These are phyloP conservation scores for Gallinago media DNA, from an alignment of 2,113 vertebrate genomes.

Conservation along the genomic window DNA sequence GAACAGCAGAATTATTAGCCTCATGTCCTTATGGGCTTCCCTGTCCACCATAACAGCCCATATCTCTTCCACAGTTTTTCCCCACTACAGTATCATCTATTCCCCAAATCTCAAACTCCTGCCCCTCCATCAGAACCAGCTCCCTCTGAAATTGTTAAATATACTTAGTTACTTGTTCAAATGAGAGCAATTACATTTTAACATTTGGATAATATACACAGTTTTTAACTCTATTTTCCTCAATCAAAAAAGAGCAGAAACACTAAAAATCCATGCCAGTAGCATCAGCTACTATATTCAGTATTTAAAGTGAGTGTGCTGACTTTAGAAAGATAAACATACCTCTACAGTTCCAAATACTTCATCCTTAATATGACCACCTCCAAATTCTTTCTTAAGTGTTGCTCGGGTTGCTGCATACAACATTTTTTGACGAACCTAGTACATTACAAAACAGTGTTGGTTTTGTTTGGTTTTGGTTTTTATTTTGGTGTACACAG, in stretches of 20 bases:
- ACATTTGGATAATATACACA: background rate
- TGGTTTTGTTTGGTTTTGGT: background rate
- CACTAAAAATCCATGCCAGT: background rate
- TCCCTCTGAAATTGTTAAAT: background rate
- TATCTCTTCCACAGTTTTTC: background rate
- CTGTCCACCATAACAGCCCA: background rate
- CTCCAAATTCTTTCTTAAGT: constrained; percentile 97
- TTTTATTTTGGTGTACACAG: background rate
- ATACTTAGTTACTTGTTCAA: background rate
- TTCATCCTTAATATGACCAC: constrained; percentile 96
- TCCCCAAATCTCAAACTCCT: background rate
- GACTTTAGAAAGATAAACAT: constrained; percentile 1
- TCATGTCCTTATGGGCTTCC: background rate
- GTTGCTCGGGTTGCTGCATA: constrained; percentile 96
- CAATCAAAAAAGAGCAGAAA: background rate
- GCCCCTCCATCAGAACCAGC: background rate
- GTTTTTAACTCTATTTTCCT: background rate
- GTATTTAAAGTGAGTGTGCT: background rate
- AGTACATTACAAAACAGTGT: background rate
- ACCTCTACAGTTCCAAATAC: constrained; percentile 93
- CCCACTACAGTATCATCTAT: background rate
- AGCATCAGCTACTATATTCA: background rate
- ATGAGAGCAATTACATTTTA: background rate
- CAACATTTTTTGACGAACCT: constrained; percentile 98
- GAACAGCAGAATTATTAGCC: background rate